Conservation (phyloP, 2,113 vertebrate species). For the Odobenus rosmarus region DNA sequence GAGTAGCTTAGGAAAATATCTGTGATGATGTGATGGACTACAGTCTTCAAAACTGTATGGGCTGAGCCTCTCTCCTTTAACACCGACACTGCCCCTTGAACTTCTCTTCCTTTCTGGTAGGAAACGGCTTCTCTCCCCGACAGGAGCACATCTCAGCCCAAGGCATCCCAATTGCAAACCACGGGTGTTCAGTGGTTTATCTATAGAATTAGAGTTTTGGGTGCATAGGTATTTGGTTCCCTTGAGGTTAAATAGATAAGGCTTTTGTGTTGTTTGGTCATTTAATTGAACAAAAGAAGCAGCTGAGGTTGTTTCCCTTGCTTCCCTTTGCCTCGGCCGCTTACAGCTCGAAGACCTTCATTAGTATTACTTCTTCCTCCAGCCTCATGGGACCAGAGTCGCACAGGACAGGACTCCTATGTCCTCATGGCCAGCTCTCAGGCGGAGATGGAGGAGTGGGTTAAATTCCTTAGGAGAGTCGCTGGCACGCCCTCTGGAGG, state of each 20-base stretch:
- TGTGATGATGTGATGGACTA: not conserved
- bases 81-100: not conserved
- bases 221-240: not conserved
- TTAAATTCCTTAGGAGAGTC: slow-evolving; percentile 91
- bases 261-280: not conserved
- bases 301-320: not conserved
- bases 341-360: not conserved
- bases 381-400: slow-evolving; percentile 89
- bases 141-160: not conserved
- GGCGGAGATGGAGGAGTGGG: slow-evolving; percentile 96
- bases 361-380: slow-evolving; percentile 61
- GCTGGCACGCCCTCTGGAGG: slow-evolving; percentile 91
- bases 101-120: not conserved
- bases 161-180: not conserved
- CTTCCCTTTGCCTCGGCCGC: not conserved
- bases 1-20: not conserved
- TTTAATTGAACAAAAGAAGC: not conserved
- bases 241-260: not conserved
- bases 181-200: not conserved
- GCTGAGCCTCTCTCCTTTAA: not conserved
- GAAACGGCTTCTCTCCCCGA: not conserved
- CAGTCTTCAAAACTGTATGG: not conserved
- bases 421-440: slow-evolving; percentile 96
- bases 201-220: not conserved
- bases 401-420: slow-evolving; percentile 86